Conservation (phyloP, 2,797 vertebrate genomes). For the Semaprochilodus insignis region DNA sequence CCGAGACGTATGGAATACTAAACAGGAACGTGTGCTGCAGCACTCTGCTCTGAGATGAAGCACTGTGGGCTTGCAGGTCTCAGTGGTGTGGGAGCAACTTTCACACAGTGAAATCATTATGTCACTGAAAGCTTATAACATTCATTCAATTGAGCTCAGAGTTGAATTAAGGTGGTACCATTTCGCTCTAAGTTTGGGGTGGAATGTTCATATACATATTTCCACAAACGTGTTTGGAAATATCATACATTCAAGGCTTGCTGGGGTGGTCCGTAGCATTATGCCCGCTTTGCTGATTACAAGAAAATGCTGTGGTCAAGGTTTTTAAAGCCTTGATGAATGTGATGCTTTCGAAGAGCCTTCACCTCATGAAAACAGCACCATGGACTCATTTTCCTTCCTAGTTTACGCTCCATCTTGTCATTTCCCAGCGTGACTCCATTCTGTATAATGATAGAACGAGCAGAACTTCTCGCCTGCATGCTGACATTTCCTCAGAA, state of each 20-base stretch:
- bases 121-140: background rate
- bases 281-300: slow-evolving; percentile 20
- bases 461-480: slow-evolving; percentile 9
- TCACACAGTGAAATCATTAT: background rate
- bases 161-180: background rate
- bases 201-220: no score
- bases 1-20: slow-evolving; percentile 54
- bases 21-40: slow-evolving; percentile 27
- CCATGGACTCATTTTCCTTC: slow-evolving; percentile 2
- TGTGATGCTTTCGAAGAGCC: background rate
- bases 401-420: slow-evolving; percentile 20
- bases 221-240: background rate
- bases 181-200: background rate
- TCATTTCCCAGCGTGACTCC: slow-evolving; percentile 10
- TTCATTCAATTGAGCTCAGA: background rate
- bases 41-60: background rate
- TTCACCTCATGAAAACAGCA: slow-evolving; percentile 4
- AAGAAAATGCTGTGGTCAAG: slow-evolving; percentile 17
- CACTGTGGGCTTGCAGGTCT: slow-evolving; percentile 31
- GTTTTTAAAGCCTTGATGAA: background rate
- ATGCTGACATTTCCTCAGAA: slow-evolving; percentile 11
- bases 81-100: slow-evolving; percentile 9
- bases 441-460: slow-evolving; percentile 19
- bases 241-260: no score
- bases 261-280: background rate